phyloP scores from a whole-genome alignment of 2,113 vertebrate genomes.

The Hyperoodon ampullatus region DNA sequence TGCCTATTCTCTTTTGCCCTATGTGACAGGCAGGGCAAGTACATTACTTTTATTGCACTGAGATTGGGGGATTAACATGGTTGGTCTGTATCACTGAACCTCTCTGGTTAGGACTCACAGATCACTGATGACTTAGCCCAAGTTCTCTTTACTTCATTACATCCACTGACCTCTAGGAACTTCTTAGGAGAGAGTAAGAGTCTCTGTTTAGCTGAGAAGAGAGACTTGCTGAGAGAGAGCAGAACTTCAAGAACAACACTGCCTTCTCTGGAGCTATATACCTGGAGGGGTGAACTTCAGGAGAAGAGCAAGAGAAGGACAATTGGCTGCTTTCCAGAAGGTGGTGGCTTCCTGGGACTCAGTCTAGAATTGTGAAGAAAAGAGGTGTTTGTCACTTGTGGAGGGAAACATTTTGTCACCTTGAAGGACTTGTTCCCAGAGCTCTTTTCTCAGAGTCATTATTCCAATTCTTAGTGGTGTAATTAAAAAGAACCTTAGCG shows the following conservation, averaged over 20 bases:
- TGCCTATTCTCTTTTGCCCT: not conserved
- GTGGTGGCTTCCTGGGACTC: not conserved
- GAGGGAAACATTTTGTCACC: not conserved
- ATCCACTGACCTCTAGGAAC: not conserved
- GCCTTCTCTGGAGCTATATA: not conserved
- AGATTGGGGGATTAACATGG: not conserved
- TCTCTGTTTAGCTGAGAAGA: not conserved
- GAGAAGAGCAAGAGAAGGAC: not conserved
- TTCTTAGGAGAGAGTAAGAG: not conserved
- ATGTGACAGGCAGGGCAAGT: not conserved
- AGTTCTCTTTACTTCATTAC: not conserved
- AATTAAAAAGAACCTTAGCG: not conserved
- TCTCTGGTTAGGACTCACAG: not conserved
- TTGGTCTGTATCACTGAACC: not conserved
- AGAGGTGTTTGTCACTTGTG: not conserved
- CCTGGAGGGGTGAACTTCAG: not conserved
- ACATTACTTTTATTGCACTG: not conserved
- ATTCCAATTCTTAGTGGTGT: not conserved
- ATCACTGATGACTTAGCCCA: not conserved
- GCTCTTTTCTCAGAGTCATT: not conserved
- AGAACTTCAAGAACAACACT: not conserved
- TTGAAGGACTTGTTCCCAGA: not conserved
- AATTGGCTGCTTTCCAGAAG: not conserved
- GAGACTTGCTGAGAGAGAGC: not conserved
- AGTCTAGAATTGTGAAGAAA: not conserved